Percentiles rank a stretch among this genome's conserved stretches.
phyloP scores from a whole-genome alignment of 2,797 vertebrate species.

The Lepilemur ruficaudatus region DNA sequence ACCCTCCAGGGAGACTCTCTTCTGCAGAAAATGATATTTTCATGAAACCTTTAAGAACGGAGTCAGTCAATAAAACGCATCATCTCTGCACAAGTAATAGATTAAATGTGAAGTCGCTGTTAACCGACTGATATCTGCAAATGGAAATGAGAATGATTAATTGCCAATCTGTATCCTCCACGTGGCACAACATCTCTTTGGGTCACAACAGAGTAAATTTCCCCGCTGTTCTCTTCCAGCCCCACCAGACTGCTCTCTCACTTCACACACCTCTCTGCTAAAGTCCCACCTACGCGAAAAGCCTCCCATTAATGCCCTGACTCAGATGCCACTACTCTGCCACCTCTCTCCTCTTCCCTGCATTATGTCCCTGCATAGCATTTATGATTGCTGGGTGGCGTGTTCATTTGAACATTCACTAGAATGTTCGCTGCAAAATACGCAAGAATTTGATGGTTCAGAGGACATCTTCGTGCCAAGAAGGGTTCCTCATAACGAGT shows the following conservation, averaged over 20 bases:
- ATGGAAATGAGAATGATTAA: not conserved
- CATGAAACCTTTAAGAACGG: not conserved
- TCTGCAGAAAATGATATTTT: not conserved
- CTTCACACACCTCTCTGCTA: not conserved
- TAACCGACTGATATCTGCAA: not conserved
- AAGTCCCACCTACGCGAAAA: not conserved
- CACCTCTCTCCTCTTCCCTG: not conserved
- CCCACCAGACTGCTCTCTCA: not conserved
- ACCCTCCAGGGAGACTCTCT: not conserved
- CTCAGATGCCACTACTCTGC: not conserved
- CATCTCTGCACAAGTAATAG: not conserved
- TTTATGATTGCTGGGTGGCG: not conserved
- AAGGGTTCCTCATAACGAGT: not conserved
- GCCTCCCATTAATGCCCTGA: not conserved
- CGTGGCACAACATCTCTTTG: not conserved
- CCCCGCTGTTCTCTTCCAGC: not conserved
- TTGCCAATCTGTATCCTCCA: not conserved
- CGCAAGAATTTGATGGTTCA: not conserved
- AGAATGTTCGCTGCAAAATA: not conserved
- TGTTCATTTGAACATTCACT: not conserved
- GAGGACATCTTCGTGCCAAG: not conserved
- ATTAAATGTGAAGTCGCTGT: not conserved
- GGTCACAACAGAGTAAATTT: not conserved
- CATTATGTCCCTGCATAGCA: not conserved
- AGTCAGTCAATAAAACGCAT: not conserved